These are phyloP conservation scores for Thereva unica DNA, from an alignment of 2,888 invertebrate species.

Conservation along the genomic window DNA sequence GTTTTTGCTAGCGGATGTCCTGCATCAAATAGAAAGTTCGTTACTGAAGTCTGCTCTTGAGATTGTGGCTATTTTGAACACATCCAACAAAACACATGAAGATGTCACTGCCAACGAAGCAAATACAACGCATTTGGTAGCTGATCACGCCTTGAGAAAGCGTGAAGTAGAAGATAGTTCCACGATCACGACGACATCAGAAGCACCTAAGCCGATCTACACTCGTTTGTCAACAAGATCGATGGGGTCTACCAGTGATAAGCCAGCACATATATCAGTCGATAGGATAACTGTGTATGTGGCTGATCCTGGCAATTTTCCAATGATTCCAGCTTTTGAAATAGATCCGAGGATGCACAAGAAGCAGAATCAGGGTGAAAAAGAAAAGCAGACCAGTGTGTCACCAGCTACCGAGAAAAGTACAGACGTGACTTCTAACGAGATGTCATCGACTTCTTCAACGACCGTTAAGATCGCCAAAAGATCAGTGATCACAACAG, in stretches of 20 bases:
- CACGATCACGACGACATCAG: background rate
- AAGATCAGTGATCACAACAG: too few relatives aligned
- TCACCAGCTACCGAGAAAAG: background rate
- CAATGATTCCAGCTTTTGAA: conserved; percentile 37
- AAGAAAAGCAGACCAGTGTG: background rate
- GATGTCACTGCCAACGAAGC: background rate
- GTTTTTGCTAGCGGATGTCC: conserved; percentile 50
- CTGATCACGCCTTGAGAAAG: too few relatives aligned
- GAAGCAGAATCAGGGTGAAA: background rate
- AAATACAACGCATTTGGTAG: too few relatives aligned
- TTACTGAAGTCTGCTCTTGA: conserved; percentile 51
- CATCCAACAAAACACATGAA: conserved; percentile 45
- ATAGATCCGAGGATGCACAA: conserved; percentile 1
- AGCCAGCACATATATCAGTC: conserved; percentile 51
- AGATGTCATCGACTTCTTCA: too few relatives aligned
- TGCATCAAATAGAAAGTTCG: conserved; percentile 51
- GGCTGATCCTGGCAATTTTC: conserved; percentile 32
- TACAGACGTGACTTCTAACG: background rate
- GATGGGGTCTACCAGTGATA: conserved; percentile 44
- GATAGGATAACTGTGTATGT: conserved; percentile 49
- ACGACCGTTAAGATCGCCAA: too few relatives aligned
- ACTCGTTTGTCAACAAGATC: background rate
- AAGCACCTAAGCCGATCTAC: background rate
- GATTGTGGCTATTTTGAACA: conserved; percentile 43
- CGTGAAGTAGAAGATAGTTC: too few relatives aligned